phyloP scores from a whole-genome alignment of 2,113 vertebrate species.

The Actinemys pallida region DNA sequence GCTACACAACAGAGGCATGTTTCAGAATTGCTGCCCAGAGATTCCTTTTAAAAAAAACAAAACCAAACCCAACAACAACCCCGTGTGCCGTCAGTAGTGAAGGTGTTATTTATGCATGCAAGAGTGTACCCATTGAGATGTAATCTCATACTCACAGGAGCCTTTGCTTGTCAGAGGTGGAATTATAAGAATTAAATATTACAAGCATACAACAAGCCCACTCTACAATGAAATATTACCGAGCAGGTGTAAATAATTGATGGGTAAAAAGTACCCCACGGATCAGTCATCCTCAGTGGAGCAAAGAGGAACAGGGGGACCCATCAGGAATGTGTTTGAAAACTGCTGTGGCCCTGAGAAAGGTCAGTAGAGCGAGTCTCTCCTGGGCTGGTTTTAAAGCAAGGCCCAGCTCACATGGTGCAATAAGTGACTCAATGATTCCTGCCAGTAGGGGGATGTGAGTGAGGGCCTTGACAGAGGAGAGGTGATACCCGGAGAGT shows the following conservation, averaged over 20 bases:
- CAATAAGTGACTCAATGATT: accelerated
- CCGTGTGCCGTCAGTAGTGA: conserved; percentile 14
- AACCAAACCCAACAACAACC: neutral
- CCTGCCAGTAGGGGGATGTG: too few species aligned
- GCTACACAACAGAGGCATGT: conserved; percentile 4
- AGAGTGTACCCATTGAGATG: conserved; percentile 34
- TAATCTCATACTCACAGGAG: conserved; percentile 53
- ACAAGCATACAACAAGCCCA: conserved; percentile 53
- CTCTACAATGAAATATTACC: conserved; percentile 53
- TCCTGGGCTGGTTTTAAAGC: neutral
- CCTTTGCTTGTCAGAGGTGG: conserved; percentile 33
- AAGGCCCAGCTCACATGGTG: neutral
- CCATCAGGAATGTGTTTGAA: neutral
- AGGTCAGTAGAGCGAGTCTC: accelerated
- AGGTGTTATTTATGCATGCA: conserved; percentile 41
- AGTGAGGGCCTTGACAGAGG: neutral
- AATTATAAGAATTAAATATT: conserved; percentile 72
- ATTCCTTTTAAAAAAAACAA: conserved; percentile 49
- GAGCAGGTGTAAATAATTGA: conserved; percentile 63
- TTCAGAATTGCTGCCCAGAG: conserved; percentile 13
- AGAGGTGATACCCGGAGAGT: neutral
- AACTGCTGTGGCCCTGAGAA: neutral
- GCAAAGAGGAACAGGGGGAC: neutral
- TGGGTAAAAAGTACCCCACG: neutral
- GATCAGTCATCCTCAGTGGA: neutral